These are phyloP conservation scores for Tapera naevia DNA, from an alignment of 2,797 vertebrate genomes.

Conservation along the genomic window DNA sequence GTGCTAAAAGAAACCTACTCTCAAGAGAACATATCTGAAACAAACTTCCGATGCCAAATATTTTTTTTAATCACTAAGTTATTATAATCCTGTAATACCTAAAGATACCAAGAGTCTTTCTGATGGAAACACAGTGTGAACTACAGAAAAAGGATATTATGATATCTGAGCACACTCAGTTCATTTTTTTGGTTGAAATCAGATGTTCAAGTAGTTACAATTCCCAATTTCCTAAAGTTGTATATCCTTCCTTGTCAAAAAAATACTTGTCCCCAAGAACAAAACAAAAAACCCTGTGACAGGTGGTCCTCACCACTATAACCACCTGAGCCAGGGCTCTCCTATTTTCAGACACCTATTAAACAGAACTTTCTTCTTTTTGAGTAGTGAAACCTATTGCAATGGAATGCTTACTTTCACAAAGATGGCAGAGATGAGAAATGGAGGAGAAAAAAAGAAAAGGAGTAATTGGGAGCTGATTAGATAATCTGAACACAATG, in stretches of 20 bases:
- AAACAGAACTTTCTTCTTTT: background rate
- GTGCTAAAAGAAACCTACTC: background rate
- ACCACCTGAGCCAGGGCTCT: slow-evolving; percentile 12
- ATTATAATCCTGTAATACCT: background rate
- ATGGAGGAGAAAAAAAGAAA: rapidly evolving
- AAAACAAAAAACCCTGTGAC: slow-evolving; percentile 15
- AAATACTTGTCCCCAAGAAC: background rate
- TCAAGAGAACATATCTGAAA: background rate
- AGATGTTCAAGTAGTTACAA: background rate
- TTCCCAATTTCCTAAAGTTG: background rate
- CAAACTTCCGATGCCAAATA: background rate
- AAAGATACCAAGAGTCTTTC: background rate
- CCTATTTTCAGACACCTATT: background rate
- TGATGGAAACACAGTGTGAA: background rate
- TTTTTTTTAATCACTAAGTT: background rate
- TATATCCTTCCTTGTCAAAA: background rate
- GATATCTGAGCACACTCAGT: background rate
- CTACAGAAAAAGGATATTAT: background rate
- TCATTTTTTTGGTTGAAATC: background rate
- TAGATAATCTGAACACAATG: background rate
- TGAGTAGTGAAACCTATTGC: background rate
- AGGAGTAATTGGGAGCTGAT: background rate
- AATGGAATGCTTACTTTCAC: background rate
- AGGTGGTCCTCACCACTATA: slow-evolving; percentile 48
- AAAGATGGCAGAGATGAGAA: background rate